These are phyloP conservation scores for Onychostruthus taczanowskii DNA, from an alignment of 2,113 vertebrate species.

Conservation along the genomic window DNA sequence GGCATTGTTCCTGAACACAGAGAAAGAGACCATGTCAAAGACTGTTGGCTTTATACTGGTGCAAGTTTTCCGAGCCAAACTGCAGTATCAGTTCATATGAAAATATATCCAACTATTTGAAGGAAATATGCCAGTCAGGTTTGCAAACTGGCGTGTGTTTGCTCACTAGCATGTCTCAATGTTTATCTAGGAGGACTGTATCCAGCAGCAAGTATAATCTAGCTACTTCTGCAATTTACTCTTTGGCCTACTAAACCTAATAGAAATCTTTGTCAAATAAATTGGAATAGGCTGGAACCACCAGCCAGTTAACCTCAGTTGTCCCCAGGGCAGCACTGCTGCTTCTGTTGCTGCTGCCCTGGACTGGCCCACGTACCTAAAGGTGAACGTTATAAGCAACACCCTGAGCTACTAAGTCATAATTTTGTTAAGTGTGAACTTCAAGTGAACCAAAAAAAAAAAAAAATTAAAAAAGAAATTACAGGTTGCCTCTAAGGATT, in stretches of 20 bases:
- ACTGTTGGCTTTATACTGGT: background rate
- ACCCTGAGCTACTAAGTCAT: background rate
- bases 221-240: constrained; percentile 16
- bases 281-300: background rate
- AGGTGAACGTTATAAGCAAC: background rate
- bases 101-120: background rate
- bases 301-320: background rate
- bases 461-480: background rate
- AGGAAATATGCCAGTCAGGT: background rate
- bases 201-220: background rate
- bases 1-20: background rate
- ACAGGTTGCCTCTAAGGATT: background rate
- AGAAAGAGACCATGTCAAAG: background rate
- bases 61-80: background rate
- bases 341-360: background rate
- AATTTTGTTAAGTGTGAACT: background rate
- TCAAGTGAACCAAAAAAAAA: background rate
- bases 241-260: background rate
- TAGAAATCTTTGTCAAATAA: background rate
- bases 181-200: background rate
- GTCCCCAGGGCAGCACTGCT: background rate
- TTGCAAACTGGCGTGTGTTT: constrained; percentile 9
- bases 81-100: background rate
- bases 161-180: background rate
- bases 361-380: background rate